Evolutionary conservation across 1,140 invertebrate genomes (phyloP).

Genomic region (Drosophila sulfurigaster): DNA sequence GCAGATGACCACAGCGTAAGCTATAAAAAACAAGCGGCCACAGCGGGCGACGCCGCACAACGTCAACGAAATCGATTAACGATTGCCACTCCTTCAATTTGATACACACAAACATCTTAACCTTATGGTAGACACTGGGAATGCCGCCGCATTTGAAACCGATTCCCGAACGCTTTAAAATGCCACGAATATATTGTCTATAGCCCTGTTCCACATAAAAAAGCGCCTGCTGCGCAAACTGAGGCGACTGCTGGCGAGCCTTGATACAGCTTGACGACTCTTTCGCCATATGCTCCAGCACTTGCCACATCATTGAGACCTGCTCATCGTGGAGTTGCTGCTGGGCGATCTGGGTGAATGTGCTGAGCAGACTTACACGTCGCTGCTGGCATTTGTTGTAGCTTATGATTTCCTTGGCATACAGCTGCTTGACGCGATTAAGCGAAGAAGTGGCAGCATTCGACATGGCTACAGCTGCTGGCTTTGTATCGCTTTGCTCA

Average conservation of each 20-base stretch:
- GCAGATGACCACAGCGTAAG: conserved; percentile 1
- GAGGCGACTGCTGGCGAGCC: neutral
- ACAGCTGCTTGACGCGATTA: neutral
- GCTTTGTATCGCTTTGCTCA: neutral
- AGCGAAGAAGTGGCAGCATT: neutral
- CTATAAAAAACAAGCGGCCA: conserved; percentile 16
- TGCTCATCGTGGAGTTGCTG: neutral
- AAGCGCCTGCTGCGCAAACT: neutral
- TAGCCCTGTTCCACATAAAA: neutral
- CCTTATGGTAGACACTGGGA: neutral
- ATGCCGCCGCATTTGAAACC: neutral
- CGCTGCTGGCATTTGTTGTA: neutral
- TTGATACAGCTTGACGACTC: neutral
- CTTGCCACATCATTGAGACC: neutral
- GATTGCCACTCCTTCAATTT: neutral
- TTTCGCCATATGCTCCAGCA: conserved; percentile 1
- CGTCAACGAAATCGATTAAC: neutral
- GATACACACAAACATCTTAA: neutral
- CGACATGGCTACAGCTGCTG: no score
- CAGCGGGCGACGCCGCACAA: neutral
- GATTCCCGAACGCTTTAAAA: neutral
- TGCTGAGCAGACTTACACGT: neutral
- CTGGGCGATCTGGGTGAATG: neutral
- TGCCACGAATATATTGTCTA: neutral
- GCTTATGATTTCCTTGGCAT: neutral